Base-by-base conservation (phyloP, 2,888 invertebrate genomes). In the Serrognathus titanus region DNA sequence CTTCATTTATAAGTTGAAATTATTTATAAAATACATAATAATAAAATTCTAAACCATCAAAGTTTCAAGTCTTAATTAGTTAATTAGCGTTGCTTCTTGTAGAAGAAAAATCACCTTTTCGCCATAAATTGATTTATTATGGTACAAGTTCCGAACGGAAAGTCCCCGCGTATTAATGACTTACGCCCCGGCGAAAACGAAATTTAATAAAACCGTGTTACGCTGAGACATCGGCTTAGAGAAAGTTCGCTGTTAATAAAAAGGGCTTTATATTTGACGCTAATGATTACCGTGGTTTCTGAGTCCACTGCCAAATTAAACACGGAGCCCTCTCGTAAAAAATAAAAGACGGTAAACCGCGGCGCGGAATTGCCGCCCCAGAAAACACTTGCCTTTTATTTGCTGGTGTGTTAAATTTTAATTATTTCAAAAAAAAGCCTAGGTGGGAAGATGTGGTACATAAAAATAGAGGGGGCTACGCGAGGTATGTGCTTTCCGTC, bases 201-300 rank as follows among this genome's bases (percentile, higher is more conserved):
- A 69, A 66, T 69, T 67, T 68, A 69, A 69, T 69, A 69, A 69
- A 60, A 66, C 63, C 61, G 59, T 60, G 53, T 48, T 57, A 55
- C 62, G 61, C 62, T 49, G 58, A 55, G 61, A 60, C 62, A 65
- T 62, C 58, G 62, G 63, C 64, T 66, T 64, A 63, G 57, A 57
- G 57, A 66, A 68, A 64, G 67, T 68, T 66, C 46, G 63, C 66
- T 66, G 67, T 67, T 68, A 66, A 69, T 70, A 66, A 69, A 69
- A 65, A 63, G 62, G 60, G 66, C 65, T 69, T 69, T 68, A 66
- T 65, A 66, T 69, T 68, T 66, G 67, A 68, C 69, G 65, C 64
- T 69, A 69, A 69, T 68, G 69, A 68, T 68, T 66, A 58, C 65
- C 56, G 62, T 60, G 67, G 63, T 63, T 60, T 62, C 59, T 57